A percentile compares a stretch with the other conserved stretches of the same genome.
Evolutionary conservation across 2,113 vertebrate genomes (phyloP).

Genomic region (Marmota flaviventris): DNA sequence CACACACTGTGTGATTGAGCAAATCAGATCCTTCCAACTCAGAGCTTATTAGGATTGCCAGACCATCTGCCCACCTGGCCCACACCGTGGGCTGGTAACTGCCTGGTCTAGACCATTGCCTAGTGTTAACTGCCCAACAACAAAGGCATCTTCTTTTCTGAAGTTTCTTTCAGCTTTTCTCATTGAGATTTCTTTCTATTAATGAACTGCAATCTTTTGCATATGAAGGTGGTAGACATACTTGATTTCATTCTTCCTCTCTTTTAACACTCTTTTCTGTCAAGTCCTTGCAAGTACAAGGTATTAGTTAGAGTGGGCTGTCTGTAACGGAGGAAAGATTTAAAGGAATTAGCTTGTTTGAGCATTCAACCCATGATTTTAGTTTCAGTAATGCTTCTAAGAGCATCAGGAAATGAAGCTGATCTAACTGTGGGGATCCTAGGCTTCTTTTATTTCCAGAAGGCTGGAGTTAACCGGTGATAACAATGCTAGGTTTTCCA

Average conservation of each 20-base stretch:
- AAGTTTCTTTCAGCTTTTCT: conserved; percentile 12
- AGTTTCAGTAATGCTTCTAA: not conserved
- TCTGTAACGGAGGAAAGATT: not conserved
- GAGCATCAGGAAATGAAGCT: not conserved
- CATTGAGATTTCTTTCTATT: not conserved
- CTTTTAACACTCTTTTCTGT: not conserved
- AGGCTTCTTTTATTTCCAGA: not conserved
- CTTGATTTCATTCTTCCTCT: not conserved
- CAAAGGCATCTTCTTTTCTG: not conserved
- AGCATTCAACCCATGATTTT: not conserved
- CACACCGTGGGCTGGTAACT: not conserved
- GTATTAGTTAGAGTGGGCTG: not conserved
- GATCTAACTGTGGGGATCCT: not conserved
- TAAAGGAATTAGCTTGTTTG: not conserved
- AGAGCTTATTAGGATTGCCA: not conserved
- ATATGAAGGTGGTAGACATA: not conserved
- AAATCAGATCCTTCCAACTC: not conserved
- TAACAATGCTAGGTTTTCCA: not conserved
- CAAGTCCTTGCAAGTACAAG: not conserved
- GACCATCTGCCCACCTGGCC: not conserved
- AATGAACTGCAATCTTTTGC: not conserved
- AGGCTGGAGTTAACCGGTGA: not conserved
- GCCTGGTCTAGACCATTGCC: not conserved
- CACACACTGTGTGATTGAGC: not conserved
- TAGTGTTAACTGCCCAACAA: not conserved